These are phyloP conservation scores for Leptinotarsa texana DNA, from an alignment of 1,140 invertebrate species.

Conservation along the genomic window DNA sequence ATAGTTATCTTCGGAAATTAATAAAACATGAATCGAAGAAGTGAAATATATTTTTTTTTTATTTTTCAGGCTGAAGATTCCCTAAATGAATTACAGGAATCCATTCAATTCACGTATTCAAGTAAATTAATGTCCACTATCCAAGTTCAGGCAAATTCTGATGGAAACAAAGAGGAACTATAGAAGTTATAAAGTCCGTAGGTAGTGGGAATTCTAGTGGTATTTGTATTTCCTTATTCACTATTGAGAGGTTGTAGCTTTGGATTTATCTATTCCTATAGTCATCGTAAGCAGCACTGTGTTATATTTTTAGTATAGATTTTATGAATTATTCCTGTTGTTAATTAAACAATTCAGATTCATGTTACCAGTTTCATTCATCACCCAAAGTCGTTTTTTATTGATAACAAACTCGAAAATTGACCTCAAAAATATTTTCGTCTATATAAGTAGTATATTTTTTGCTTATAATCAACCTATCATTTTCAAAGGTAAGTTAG, in stretches of 20 bases:
- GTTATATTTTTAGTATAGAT: conserved; percentile 40
- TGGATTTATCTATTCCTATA: neutral
- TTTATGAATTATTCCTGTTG: conserved; percentile 43
- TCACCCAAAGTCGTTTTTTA: neutral
- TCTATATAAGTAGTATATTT: too few relatives aligned
- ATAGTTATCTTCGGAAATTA: too few relatives aligned
- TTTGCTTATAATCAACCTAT: too few relatives aligned
- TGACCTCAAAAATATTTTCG: too few relatives aligned
- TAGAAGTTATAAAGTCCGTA: too few relatives aligned
- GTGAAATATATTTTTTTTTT: neutral
- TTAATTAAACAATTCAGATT: too few relatives aligned
- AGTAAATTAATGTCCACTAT: conserved; percentile 46
- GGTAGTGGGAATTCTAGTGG: too few relatives aligned
- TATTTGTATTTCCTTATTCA: conserved; percentile 29
- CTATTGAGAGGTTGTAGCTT: conserved; percentile 17
- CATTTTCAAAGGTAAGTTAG: too few relatives aligned
- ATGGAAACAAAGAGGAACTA: neutral
- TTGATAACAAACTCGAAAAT: too few relatives aligned
- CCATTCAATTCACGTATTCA: conserved; percentile 62
- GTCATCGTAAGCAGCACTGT: conserved; percentile 38
- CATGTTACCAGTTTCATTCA: too few relatives aligned
- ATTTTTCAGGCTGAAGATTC: conserved; percentile 67
- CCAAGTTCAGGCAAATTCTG: conserved; percentile 36
- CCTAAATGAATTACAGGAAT: conserved; percentile 66
- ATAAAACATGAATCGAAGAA: too few relatives aligned